Base-by-base conservation (phyloP, 2,888 invertebrate species). In the Thereva nobilitata region DNA sequence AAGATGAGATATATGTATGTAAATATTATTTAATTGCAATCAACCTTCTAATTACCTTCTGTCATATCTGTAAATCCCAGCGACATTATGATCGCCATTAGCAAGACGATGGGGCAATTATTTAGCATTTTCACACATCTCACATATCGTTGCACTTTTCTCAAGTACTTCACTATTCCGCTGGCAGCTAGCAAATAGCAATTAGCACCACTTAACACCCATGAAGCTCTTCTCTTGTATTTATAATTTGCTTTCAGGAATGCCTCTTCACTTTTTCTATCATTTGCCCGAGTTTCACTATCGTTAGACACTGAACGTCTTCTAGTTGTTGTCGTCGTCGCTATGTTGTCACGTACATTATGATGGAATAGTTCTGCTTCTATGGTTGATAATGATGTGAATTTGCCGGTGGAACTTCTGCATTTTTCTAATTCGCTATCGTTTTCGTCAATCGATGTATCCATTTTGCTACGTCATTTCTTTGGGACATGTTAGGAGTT, bases 171-270 rank as follows among this genome's bases (percentile, higher is more conserved):
- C 47, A 49, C 52, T 42, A 54, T 47, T 47, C 59, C 38, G 53
- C 12, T 57, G 38, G 52, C 54, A 45, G 47, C 40, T 64, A 55
- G 45, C 45, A 47, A 55, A 45, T 12, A 64, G 54, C 53, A 64
- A 45, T 64, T 53, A 64, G 45, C 53, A 38, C 45, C 54, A 53
- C 47, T 55, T 64, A 64, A 64, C 45, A 64, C 54, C 23, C 23
- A 23, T 23, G 47, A 8, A 56, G 55, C 47, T 80, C 80, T 80
- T 74, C 80, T 77, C 71, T 80, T 80, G 74, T 80, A 80, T 73
- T 80, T 80, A 75, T 79, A 80, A 72, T 80, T 80, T 70, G 79
- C 79, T 75, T 79, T 79, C 66, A 78, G 74, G 75, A 80, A 78
- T 74, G 75, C 47, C 12, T 64, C n/a, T 64, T 64, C 64, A 64